A percentile compares a stretch with the other conserved stretches of the same genome.
phyloP scores from a whole-genome alignment of 2,888 invertebrate genomes.

The Limnephilus rhombicus region DNA sequence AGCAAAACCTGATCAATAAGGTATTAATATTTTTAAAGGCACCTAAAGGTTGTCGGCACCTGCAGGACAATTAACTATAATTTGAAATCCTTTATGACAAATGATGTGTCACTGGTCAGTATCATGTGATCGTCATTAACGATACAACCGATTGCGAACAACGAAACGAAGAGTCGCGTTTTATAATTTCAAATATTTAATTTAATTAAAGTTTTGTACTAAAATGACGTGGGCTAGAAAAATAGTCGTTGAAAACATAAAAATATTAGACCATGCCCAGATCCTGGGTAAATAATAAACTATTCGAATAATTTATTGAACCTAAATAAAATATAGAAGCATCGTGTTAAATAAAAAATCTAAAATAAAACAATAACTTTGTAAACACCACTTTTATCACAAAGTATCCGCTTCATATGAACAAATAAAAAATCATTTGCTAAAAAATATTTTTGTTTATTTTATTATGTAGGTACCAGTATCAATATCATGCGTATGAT shows the following conservation, averaged over 20 bases:
- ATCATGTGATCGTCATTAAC: conserved; percentile 22
- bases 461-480: background rate
- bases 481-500: background rate
- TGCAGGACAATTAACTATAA: conserved; percentile 38
- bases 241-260: conserved; percentile 36
- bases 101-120: conserved; percentile 39
- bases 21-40: background rate
- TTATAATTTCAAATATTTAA: background rate
- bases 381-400: too few species aligned
- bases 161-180: background rate
- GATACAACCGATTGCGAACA: conserved; percentile 9
- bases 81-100: conserved; percentile 24
- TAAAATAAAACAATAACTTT: too few species aligned
- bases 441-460: background rate
- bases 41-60: background rate
- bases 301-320: background rate
- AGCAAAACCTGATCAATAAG: too few species aligned
- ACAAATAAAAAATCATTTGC: too few species aligned
- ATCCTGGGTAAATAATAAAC: conserved; percentile 27
- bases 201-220: background rate
- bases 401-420: too few species aligned
- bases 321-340: background rate
- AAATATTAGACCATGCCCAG: conserved; percentile 36
- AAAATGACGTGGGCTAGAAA: conserved; percentile 51
- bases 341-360: too few species aligned